A percentile compares a stretch with the other conserved stretches of the same genome.
phyloP scores from a whole-genome alignment of 2,888 invertebrate species.

The Gymnosoma rotundatum region DNA sequence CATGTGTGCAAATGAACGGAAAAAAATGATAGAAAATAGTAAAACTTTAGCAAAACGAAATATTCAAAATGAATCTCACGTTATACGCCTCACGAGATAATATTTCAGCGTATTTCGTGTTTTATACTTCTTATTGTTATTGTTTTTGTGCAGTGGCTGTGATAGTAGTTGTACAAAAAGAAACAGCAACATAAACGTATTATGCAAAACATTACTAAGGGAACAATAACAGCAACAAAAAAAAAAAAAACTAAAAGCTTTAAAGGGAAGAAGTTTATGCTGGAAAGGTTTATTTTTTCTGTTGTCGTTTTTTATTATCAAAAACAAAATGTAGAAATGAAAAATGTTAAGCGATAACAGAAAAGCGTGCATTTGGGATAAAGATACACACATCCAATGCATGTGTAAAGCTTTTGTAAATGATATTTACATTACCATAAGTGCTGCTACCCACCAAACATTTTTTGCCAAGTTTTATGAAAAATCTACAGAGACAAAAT shows the following conservation, averaged over 20 bases:
- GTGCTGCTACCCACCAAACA: neutral
- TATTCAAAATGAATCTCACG: constrained; percentile 77
- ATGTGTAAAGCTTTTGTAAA: neutral
- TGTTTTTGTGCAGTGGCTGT: constrained; percentile 12
- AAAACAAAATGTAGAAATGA: constrained; percentile 44
- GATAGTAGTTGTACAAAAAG: constrained; percentile 1
- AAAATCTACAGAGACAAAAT: no score
- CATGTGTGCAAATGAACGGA: constrained; percentile 20
- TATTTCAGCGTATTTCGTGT: constrained; percentile 75
- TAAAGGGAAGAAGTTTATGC: constrained; percentile 30
- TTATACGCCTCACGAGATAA: constrained; percentile 79
- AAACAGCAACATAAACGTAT: constrained; percentile 35
- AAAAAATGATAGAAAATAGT: constrained; percentile 18
- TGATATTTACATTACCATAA: constrained; percentile 16
- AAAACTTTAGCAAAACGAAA: constrained; percentile 56
- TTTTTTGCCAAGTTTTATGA: neutral
- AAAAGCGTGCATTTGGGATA: constrained; percentile 64
- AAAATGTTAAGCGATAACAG: constrained; percentile 59
- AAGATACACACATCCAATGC: constrained; percentile 3
- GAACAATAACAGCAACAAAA: constrained; percentile 54
- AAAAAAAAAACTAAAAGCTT: neutral
- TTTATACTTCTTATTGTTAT: constrained; percentile 3
- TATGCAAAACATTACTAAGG: constrained; percentile 68
- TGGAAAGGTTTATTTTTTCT: constrained; percentile 30
- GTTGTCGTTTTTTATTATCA: no score